Base-by-base conservation (phyloP, 2,797 vertebrate species). In the Sebastes paucispinis region DNA sequence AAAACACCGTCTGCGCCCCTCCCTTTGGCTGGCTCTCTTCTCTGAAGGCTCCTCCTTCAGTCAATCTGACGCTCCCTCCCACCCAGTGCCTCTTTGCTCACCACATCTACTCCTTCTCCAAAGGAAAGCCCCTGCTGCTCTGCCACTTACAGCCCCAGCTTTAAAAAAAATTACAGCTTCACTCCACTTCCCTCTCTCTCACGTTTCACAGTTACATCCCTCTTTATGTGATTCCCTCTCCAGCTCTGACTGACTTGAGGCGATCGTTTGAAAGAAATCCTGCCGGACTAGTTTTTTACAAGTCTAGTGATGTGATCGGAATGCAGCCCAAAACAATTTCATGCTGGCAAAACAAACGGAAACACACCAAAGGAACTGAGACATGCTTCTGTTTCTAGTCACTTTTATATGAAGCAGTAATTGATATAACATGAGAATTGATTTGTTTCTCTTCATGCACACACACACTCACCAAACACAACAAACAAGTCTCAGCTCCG, bases 1-100 rank as follows among this genome's bases (percentile, higher is more conserved):
- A 80, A 82, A 85, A 82, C 6, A 64, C 73, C 22, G 8, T 39
- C 7, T 5, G 68, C 36, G 88, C 92, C 66, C 79, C 92, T 90
- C 91, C 90, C 89, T 88, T 69, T 31, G 65, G 47, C 78, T 57
- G 60, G 6, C 39, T 14, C 25, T 18, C 27, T n/a, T 66, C 52
- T 52, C 58, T 52, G n/a, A 60, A 77, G 68, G 59, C 86, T 88
- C 86, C 86, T 87, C 82, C 90, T 72, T 82, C 65, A 71, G 29
- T 20, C 27, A 39, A 2, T 62, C 47, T 22, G 36, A 43, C 1
- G 4, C 69, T 78, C 32, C 69, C 14, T 63, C 57, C 29, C 64
- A 9, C 67, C 27, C 55, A 32, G 9, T 20, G 3, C 4, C 36
- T 80, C 60, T 75, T 57, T 3, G 14, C n/a, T 18, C 81, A 31